phyloP scores from a whole-genome alignment of 2,113 vertebrate species.

The Mionectes macconnelli region DNA sequence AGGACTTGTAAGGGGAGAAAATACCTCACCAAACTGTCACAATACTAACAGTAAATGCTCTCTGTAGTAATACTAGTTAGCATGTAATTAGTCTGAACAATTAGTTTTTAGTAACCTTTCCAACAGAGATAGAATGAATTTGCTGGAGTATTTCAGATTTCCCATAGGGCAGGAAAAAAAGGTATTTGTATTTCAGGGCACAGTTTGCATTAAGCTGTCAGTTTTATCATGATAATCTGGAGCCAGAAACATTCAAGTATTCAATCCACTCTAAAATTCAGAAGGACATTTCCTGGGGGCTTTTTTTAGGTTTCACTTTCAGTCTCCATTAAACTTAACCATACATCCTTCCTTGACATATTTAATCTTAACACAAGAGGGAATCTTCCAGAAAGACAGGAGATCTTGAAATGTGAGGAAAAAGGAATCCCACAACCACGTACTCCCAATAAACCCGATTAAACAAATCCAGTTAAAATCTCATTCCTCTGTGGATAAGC shows the following conservation, averaged over 20 bases:
- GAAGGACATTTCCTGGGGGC: background rate
- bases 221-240: background rate
- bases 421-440: background rate
- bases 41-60: background rate
- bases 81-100: background rate
- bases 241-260: background rate
- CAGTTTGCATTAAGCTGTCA: background rate
- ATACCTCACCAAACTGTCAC: background rate
- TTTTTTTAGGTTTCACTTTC: background rate
- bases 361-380: background rate
- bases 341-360: background rate
- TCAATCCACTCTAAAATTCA: background rate
- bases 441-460: slow-evolving; percentile 12
- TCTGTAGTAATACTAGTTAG: background rate
- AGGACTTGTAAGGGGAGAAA: fast-evolving
- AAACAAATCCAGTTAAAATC: slow-evolving; percentile 59
- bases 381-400: slow-evolving; percentile 43
- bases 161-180: background rate
- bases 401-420: background rate
- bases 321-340: background rate
- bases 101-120: background rate
- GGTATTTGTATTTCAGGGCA: background rate
- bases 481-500: slow-evolving; percentile 57
- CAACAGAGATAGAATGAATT: background rate
- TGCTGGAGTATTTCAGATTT: background rate